Evolutionary conservation across 2,113 vertebrate genomes (phyloP), one percentile per base, ranked within the genome.

Genomic region (Lophura nycthemera): DNA sequence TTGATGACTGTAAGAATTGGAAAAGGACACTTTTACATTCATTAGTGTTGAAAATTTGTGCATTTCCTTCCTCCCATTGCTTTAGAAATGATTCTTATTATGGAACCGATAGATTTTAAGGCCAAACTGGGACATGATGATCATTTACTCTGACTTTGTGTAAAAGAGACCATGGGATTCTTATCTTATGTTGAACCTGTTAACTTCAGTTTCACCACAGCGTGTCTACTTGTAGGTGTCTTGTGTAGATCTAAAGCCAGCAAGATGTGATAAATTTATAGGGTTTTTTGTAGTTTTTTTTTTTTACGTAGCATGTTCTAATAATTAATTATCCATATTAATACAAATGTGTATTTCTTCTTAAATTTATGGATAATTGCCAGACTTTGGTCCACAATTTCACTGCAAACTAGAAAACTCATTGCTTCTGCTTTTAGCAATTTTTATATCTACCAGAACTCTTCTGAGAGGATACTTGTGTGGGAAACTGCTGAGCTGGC

Each of bases 401-500:
- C 12, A 4, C 14, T 48, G 27, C 13, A 66, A 24, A 82, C 8
- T 20, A 67, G 15, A 34, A 3, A 27, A 2, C 13, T 76, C 29
- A 70, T 77, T 66, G 6, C 25, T 69, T 57, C 11, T 66, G 8
- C 25, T 52, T 4, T 19, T 48, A 48, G 27, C 25, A 54, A 15
- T 54, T 54, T 54, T 54, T 54, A 29, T 10, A 63, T 45, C 24
- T 60, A 6, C 6, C 25, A 74, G 66, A 60, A 30, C n/a, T 70
- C n/a, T 77, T 90, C 34, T 1, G 8, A 59, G 36, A 57, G 4
- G 21, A 3, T 24, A 16, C 64, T 77, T 70, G 8, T 10, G 4
- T 17, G 91, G 56, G 50, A 38, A 52, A 20, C 43, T 64, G 83
- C 75, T 95, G 95, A 96, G 85, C 21, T 36, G 86, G 89, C 89